Conservation (phyloP, 2,113 vertebrate genomes). For the Taurulus bubalis region DNA sequence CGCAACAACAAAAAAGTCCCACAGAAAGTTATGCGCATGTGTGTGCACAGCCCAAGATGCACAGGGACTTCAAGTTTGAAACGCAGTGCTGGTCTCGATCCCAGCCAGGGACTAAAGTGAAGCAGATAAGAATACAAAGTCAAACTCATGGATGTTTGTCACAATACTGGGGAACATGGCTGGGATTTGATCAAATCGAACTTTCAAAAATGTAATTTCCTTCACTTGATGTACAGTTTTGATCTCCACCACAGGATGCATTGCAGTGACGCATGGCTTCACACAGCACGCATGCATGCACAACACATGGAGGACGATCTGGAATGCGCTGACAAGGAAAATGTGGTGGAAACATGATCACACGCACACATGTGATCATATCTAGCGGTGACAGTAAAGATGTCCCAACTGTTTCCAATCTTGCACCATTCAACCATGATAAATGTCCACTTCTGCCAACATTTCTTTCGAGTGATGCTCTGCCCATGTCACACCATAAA, state of each 20-base stretch:
- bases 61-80: constrained; percentile 45
- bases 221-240: not conserved
- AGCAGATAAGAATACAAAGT: not conserved
- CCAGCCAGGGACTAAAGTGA: not conserved
- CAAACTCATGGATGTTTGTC: not conserved
- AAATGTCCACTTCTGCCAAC: not conserved
- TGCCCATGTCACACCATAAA: not conserved
- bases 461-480: not conserved
- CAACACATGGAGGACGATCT: constrained; percentile 22
- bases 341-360: constrained; percentile 35
- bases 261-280: not conserved
- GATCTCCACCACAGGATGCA: not conserved
- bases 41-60: constrained; percentile 25
- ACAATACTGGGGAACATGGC: not conserved
- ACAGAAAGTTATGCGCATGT: constrained; percentile 22
- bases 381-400: not conserved
- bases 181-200: not conserved
- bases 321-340: constrained; percentile 43
- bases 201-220: not conserved
- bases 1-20: constrained; percentile 32
- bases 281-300: not conserved
- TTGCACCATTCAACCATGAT: not conserved
- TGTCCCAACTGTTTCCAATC: constrained; percentile 8
- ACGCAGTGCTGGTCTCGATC: not conserved
- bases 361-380: not conserved